Evolutionary conservation across 2,797 vertebrate species (phyloP), one percentile per base, ranked within the genome.

Genomic region (Paratrypauchen microcephalus): DNA sequence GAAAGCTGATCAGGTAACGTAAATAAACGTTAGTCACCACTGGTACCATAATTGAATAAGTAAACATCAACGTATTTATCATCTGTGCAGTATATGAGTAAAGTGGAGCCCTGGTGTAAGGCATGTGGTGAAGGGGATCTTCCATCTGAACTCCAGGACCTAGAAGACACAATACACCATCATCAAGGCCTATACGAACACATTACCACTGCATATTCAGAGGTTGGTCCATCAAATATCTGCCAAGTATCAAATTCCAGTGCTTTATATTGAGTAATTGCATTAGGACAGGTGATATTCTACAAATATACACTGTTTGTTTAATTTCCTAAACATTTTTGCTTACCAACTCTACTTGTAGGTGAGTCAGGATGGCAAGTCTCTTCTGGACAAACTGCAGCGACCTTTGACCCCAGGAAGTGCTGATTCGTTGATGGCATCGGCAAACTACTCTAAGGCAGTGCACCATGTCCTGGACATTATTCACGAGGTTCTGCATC

Each of bases 291-390:
- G 13, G 13, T 6, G 13, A 45, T 52, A 52, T 18, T 52, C 7
- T 52, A 18, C 19, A 52, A 52, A n/a, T 52, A n/a, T 52, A n/a
- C n/a, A 52, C 8, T 56, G n/a, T 45, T 45, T 56, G n/a, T 45
- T 45, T 45, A 23, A 23, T 23, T 24, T 55, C 50, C 50, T 52
- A n/a, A 24, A 6, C 23, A 59, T 71, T 18, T 21, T 41, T 56
- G 57, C 16, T 30, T 19, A 15, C 6, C 7, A 0, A 30, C 74
- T n/a, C n/a, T n/a, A n/a, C n/a, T 65, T 26, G 47, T 87, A 99
- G 97, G 96, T 99, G 59, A 99, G 97, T 88, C 97, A 99, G 83
- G 97, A 99, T 39, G 97, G 97, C 65, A 99, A 99, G 89, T 95
- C 96, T 2, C 92, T 99, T 6, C 89, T 99, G 68, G 97, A 99